These are phyloP conservation scores for Lasius platythorax DNA, from an alignment of 2,888 invertebrate species.

Conservation along the genomic window DNA sequence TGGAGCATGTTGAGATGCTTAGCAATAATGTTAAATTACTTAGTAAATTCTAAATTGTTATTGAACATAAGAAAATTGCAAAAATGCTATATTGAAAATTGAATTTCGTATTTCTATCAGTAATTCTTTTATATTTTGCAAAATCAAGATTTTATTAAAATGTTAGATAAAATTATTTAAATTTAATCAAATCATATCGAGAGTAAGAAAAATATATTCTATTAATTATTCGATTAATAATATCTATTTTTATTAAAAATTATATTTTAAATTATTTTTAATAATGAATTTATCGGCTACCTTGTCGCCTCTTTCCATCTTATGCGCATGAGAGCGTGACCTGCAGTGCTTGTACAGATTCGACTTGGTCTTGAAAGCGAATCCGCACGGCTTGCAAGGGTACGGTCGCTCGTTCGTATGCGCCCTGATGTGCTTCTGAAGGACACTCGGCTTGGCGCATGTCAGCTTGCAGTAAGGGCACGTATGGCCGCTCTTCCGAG, in stretches of 20 bases:
- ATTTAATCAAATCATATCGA: neutral
- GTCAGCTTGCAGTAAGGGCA: conserved; percentile 96
- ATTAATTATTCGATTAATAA: neutral
- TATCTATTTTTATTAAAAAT: neutral
- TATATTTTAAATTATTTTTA: neutral
- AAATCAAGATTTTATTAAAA: neutral
- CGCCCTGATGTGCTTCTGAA: conserved; percentile 97
- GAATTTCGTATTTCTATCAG: neutral
- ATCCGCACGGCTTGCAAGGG: conserved; percentile 95
- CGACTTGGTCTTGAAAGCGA: conserved; percentile 97
- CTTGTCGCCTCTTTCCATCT: conserved; percentile 89
- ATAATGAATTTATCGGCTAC: conserved; percentile 65
- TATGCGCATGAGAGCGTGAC: conserved; percentile 91
- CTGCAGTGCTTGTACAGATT: conserved; percentile 96
- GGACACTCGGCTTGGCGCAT: conserved; percentile 97
- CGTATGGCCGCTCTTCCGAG: conserved; percentile 90
- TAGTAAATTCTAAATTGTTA: neutral
- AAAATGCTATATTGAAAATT: neutral
- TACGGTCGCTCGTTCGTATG: conserved; percentile 97
- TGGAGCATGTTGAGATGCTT: neutral
- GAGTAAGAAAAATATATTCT: neutral
- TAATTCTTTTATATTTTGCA: neutral
- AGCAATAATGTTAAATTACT: neutral
- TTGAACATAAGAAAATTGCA: neutral
- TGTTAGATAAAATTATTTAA: neutral